These are phyloP conservation scores for Cordylochernes scorpioides DNA, from an alignment of 2,888 invertebrate species.

Conservation along the genomic window DNA sequence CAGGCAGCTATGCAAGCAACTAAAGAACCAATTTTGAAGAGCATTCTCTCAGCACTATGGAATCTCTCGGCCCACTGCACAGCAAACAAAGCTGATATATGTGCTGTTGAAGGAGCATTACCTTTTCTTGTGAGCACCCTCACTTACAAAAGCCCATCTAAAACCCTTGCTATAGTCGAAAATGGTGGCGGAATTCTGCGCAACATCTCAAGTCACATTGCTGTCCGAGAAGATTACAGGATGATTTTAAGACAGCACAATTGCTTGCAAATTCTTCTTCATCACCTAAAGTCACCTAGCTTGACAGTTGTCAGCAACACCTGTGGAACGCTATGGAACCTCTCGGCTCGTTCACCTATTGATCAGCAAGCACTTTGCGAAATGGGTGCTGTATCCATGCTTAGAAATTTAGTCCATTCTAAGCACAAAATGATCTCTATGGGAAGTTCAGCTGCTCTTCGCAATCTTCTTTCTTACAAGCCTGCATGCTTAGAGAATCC, in stretches of 20 bases:
- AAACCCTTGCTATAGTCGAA: constrained; percentile 70
- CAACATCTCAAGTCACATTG: constrained; percentile 82
- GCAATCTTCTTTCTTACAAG: constrained; percentile 61
- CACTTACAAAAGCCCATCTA: constrained; percentile 63
- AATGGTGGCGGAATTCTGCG: constrained; percentile 88
- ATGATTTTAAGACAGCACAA: constrained; percentile 53
- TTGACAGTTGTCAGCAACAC: constrained; percentile 86
- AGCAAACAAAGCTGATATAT: constrained; percentile 80
- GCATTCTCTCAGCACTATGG: constrained; percentile 81
- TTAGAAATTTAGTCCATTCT: constrained; percentile 69
- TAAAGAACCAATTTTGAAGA: constrained; percentile 78
- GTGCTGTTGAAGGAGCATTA: constrained; percentile 63
- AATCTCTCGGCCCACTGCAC: constrained; percentile 87
- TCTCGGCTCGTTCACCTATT: constrained; percentile 62
- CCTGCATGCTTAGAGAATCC: no score
- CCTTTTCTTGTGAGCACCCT: constrained; percentile 76
- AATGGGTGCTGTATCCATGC: constrained; percentile 70
- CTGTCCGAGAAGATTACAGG: constrained; percentile 19
- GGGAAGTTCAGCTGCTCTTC: constrained; percentile 78
- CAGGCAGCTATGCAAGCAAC: constrained; percentile 66
- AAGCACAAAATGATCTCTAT: constrained; percentile 93
- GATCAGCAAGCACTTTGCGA: constrained; percentile 78
- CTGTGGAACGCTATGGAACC: constrained; percentile 85
- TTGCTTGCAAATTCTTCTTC: constrained; percentile 60
- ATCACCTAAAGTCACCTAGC: constrained; percentile 74